Evolutionary conservation across 2,888 invertebrate species (phyloP).

Genomic region (Diploptera punctata): DNA sequence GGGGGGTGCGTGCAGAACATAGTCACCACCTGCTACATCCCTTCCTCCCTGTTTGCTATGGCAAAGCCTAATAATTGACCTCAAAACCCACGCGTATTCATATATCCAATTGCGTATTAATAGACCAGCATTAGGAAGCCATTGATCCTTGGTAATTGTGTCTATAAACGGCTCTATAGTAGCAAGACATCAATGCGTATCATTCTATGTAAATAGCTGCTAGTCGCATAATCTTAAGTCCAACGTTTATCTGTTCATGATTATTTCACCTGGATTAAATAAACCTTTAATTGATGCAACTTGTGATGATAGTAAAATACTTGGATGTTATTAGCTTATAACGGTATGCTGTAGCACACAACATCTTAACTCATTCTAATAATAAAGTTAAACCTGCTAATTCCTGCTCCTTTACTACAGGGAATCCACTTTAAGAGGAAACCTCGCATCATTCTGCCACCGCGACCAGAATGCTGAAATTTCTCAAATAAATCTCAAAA

Average conservation of each 20-base stretch:
- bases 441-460: no score
- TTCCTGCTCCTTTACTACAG: no score
- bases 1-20: slow-evolving; percentile 1
- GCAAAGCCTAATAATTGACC: slow-evolving; percentile 20
- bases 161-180: background rate
- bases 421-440: no score
- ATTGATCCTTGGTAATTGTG: slow-evolving; percentile 22
- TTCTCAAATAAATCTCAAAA: no score
- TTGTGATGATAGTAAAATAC: no score
- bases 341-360: no score
- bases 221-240: background rate
- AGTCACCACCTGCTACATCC: slow-evolving; percentile 14
- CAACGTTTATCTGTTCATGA: background rate
- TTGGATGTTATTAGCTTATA: no score
- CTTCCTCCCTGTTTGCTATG: slow-evolving; percentile 13
- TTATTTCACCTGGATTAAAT: no score
- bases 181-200: slow-evolving; percentile 16
- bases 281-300: no score
- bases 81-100: slow-evolving; percentile 23
- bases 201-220: slow-evolving; percentile 2
- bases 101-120: slow-evolving; percentile 26
- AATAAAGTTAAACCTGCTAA: no score
- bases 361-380: no score
- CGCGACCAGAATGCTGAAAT: no score
- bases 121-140: slow-evolving; percentile 4